A percentile compares a stretch with the other conserved stretches of the same genome.
Evolutionary conservation across 2,797 vertebrate genomes (phyloP).

Genomic region (Crypturellus tataupa): DNA sequence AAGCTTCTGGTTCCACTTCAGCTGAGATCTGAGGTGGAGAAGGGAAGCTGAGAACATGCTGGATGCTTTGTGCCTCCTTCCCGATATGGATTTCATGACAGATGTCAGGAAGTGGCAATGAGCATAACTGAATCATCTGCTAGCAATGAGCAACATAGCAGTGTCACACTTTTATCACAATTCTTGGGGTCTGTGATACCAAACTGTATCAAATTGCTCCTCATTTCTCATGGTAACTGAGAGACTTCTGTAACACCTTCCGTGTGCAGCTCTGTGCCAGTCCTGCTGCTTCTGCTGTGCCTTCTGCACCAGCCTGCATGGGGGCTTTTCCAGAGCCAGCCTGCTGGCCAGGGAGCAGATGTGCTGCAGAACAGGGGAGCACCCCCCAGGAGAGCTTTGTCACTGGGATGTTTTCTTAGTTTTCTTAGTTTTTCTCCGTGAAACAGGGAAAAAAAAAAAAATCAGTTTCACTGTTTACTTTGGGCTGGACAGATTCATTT

Average conservation of each 20-base stretch:
- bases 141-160: neutral
- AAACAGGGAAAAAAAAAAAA: neutral
- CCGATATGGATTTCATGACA: neutral
- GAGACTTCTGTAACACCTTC: neutral
- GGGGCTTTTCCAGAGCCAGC: neutral
- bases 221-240: neutral
- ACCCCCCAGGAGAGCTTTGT: neutral
- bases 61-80: neutral
- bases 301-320: neutral
- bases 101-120: conserved; percentile 17
- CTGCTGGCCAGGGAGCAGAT: neutral
- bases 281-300: neutral
- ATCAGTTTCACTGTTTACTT: neutral
- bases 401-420: neutral
- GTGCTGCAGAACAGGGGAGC: neutral
- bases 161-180: neutral
- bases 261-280: neutral
- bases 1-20: conserved; percentile 29
- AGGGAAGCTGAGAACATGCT: neutral
- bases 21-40: neutral
- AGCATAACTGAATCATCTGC: neutral
- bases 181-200: neutral
- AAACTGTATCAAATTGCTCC: neutral
- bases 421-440: neutral
- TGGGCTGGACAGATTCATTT: neutral